Evolutionary conservation across 2,797 vertebrate genomes (phyloP), one percentile per base, ranked within the genome.

Genomic region (Eutrigla gurnardus): DNA sequence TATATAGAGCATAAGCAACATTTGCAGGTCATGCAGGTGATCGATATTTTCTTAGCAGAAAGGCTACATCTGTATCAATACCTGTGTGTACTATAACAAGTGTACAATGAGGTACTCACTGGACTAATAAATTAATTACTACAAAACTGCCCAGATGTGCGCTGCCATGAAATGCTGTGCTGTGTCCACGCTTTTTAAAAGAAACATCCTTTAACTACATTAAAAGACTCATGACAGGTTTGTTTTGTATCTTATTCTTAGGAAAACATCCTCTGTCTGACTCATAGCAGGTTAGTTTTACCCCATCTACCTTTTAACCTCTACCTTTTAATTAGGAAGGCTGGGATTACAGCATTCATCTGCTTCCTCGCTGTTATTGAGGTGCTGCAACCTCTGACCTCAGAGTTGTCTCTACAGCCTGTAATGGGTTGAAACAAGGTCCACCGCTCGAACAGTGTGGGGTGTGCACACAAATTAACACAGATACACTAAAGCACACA

Each of bases 221-320:
- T 85, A 75, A 79, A 25, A 83, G 74, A 70, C 53, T 78, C 9
- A 40, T 61, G 71, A 80, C 67, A 78, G 80, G 82, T 89, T 89
- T 86, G 73, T 78, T 89, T 89, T 89, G 86, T 88, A 85, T 90
- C 82, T 81, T 82, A 75, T 91, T 89, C 89, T 90, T 82, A 78
- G 49, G 69, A 75, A 87, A 92, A 93, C 82, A 91, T 89, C 88
- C 87, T 86, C 79, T 63, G 77, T 74, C 84, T 93, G 90, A 93
- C 79, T 93, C 91, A 93, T 78, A 84, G 80, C 75, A 86, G 91
- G 86, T 89, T 90, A 87, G 84, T 80, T 90, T 92, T 88, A 90
- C 87, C 70, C 73, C 66, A 67, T 80, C 77, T 89, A 87, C 79
- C 89, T 88, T 92, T 91, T 92, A 88, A 92, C 89, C 90, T 88